Percentiles rank a stretch among this genome's conserved stretches.
Conservation (phyloP, 2,113 vertebrate species). For the Alces alces region DNA sequence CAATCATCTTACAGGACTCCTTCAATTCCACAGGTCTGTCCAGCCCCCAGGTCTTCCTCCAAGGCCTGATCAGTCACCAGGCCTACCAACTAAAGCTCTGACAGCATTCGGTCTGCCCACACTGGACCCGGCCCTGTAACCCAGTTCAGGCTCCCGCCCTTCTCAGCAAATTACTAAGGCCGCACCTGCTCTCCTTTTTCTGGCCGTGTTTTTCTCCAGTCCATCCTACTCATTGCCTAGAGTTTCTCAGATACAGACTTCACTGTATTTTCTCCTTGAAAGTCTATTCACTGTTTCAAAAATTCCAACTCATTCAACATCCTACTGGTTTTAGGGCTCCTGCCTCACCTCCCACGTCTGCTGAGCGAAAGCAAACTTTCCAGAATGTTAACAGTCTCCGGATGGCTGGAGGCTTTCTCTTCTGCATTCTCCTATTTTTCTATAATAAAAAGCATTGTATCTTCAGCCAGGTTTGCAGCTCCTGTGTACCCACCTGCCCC, state of each 20-base stretch:
- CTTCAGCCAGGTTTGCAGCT: not conserved
- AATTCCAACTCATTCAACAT: not conserved
- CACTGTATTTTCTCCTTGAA: not conserved
- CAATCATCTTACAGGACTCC: not conserved
- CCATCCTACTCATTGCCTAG: not conserved
- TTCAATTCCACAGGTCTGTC: not conserved
- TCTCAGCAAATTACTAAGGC: not conserved
- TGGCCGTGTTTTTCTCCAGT: not conserved
- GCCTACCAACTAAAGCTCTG: not conserved
- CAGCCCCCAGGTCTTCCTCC: not conserved
- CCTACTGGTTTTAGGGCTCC: not conserved
- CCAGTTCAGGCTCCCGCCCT: not conserved
- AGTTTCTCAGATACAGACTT: not conserved
- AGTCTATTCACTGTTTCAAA: not conserved
- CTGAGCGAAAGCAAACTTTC: not conserved
- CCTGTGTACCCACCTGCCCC: not conserved
- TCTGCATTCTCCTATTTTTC: not conserved
- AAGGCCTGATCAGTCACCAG: not conserved
- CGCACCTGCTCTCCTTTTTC: not conserved
- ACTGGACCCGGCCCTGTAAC: not conserved
- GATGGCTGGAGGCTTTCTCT: not conserved
- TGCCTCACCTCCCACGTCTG: not conserved
- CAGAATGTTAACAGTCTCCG: not conserved
- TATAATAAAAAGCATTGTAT: not conserved
- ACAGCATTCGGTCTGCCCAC: not conserved